phyloP scores from a whole-genome alignment of 2,113 vertebrate species.

The Solenodon paradoxus region DNA sequence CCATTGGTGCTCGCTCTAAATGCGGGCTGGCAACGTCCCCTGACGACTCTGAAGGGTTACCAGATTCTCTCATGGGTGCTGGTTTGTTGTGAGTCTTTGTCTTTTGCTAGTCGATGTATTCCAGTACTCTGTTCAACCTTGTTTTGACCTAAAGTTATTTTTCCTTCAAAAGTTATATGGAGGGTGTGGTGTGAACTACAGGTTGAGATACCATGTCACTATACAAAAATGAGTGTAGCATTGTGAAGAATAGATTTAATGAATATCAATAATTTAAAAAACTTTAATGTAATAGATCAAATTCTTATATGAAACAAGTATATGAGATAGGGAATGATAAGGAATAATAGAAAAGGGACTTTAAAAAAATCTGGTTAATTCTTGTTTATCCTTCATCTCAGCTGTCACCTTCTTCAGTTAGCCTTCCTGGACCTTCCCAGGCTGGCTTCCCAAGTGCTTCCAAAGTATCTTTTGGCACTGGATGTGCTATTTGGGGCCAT shows the following conservation, averaged over 20 bases:
- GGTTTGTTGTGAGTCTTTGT: not conserved
- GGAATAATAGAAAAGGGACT: not conserved
- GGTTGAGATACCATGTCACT: too few species aligned
- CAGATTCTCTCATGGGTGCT: not conserved
- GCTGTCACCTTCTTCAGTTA: not conserved
- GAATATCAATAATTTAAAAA: too few species aligned
- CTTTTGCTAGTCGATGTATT: not conserved
- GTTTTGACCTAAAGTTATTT: conserved; percentile 19
- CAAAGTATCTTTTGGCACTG: not conserved
- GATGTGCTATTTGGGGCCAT: not conserved
- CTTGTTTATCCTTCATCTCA: not conserved
- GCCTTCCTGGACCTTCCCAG: not conserved
- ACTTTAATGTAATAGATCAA: not conserved
- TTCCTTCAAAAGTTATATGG: not conserved
- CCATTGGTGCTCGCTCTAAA: not conserved
- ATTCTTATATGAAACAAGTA: not conserved
- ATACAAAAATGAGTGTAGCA: too few species aligned
- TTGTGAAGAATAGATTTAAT: too few species aligned
- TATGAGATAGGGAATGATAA: not conserved
- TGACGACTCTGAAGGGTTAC: not conserved
- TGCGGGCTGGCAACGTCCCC: not conserved
- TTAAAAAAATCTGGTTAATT: not conserved
- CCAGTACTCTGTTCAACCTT: not conserved
- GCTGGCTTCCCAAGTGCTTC: not conserved
- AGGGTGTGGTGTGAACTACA: too few species aligned